Evolutionary conservation across 2,797 vertebrate genomes (phyloP).

Genomic region (Myotis findleyi): DNA sequence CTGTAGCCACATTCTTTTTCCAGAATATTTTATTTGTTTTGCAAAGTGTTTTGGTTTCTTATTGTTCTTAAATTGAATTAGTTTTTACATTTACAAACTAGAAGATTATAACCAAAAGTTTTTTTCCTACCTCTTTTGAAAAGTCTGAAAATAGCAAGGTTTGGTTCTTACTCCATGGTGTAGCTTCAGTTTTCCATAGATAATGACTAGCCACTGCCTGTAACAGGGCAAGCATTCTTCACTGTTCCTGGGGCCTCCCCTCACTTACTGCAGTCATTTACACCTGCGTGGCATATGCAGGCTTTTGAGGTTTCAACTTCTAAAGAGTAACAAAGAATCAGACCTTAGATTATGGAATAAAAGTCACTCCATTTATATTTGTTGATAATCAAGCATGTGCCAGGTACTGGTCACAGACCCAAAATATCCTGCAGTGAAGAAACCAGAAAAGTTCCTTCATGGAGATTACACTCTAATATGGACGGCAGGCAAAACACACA

Average conservation of each 20-base stretch:
- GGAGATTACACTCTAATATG: not conserved
- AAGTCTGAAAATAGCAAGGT: not conserved
- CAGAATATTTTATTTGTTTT: constrained; percentile 3
- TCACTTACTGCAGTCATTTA: not conserved
- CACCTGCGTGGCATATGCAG: not conserved
- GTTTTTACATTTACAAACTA: not conserved
- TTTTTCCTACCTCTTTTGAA: constrained; percentile 1
- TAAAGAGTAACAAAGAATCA: not conserved
- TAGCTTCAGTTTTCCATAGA: not conserved
- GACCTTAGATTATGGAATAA: not conserved
- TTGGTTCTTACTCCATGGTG: not conserved
- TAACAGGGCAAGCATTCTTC: not conserved
- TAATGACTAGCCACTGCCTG: not conserved
- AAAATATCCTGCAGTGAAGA: not conserved
- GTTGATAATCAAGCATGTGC: not conserved
- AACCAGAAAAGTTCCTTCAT: not conserved
- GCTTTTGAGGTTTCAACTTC: not conserved
- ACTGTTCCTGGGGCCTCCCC: not conserved
- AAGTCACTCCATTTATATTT: not conserved
- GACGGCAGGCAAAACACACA: not conserved
- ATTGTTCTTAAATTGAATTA: constrained; percentile 29
- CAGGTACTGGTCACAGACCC: not conserved
- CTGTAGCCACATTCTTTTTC: not conserved
- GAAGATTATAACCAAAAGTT: not conserved
- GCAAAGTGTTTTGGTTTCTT: not conserved